Base-by-base conservation (phyloP, 2,797 vertebrate species). In the Heteromormyrus szaboi region DNA sequence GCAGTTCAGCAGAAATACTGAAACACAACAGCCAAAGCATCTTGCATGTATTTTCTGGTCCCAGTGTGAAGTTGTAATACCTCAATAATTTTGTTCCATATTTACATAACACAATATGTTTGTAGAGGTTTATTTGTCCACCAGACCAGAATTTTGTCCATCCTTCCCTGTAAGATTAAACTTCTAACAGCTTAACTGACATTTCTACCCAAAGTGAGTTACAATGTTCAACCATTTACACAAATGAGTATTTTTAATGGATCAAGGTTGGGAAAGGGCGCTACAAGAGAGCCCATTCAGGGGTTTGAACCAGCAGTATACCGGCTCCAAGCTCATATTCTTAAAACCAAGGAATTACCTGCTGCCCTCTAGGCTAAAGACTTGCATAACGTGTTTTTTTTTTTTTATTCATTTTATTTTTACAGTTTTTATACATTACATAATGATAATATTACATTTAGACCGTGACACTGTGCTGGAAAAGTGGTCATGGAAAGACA, bases 361-460 rank as follows among this genome's bases (percentile, higher is more conserved):
- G 41, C 33, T 72, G 68, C 33, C 12, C 68, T 37, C 33, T 37
- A 72, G 68, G 68, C 33, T 72, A 72, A 72, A 72, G 29, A 72
- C 68, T 72, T 41, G 68, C 68, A 19, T 72, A 72, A 37, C 33
- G 2, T 72, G 33, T 37, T 72, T 65, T 59, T 59, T 25, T 72
- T 4, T 72, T 72, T 72, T 72, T 72, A 72, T 72, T 72, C 29
- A 2, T 72, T 37, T 17, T 41, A 72, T 37, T 41, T 72, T 72
- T 17, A 72, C 29, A 72, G 68, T 72, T 72, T 72, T 72, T 72
- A 41, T 72, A 17, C 33, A 72, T 72, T 72, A 72, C 68, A 72
- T 72, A 37, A 72, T 72, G 68, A 72, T 72, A 72, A 72, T 72
- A 72, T 37, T 72, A 72, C 68, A 72, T 72, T 72, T 72, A 41